Conservation (phyloP, 2,113 vertebrate species). For the Oenanthe melanoleuca region DNA sequence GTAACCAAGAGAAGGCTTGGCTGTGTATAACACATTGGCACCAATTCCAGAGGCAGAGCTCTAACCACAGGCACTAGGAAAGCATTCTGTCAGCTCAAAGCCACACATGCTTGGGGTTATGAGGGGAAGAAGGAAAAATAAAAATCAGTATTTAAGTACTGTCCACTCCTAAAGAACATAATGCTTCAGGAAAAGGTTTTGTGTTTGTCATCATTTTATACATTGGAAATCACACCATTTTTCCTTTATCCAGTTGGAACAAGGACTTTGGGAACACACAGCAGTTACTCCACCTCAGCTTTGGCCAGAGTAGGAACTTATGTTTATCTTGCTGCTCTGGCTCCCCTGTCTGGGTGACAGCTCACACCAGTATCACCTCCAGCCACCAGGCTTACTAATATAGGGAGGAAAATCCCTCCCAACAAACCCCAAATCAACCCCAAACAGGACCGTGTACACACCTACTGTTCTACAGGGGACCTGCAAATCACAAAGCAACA, state of each 20-base stretch:
- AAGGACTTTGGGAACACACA: neutral
- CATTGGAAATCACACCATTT: accelerated
- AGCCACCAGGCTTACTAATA: neutral
- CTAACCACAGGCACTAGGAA: neutral
- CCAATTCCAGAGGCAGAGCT: neutral
- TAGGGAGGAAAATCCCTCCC: neutral
- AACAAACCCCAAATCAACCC: neutral
- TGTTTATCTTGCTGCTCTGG: neutral
- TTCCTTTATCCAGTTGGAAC: neutral
- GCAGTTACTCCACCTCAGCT: neutral
- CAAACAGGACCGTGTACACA: neutral
- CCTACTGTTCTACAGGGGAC: neutral
- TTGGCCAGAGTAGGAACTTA: neutral
- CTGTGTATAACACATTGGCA: neutral
- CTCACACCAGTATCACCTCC: neutral
- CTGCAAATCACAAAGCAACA: neutral
- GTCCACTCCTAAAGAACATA: neutral
- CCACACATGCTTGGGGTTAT: neutral
- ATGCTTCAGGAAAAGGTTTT: neutral
- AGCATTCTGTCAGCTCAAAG: neutral
- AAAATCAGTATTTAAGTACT: neutral
- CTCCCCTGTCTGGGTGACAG: neutral
- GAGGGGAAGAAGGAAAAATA: neutral
- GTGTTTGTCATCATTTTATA: neutral
- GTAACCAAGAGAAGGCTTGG: accelerated